Evolutionary conservation across 2,888 invertebrate genomes (phyloP), one percentile per base, ranked within the genome.

Genomic region (Gryllus longicercus): DNA sequence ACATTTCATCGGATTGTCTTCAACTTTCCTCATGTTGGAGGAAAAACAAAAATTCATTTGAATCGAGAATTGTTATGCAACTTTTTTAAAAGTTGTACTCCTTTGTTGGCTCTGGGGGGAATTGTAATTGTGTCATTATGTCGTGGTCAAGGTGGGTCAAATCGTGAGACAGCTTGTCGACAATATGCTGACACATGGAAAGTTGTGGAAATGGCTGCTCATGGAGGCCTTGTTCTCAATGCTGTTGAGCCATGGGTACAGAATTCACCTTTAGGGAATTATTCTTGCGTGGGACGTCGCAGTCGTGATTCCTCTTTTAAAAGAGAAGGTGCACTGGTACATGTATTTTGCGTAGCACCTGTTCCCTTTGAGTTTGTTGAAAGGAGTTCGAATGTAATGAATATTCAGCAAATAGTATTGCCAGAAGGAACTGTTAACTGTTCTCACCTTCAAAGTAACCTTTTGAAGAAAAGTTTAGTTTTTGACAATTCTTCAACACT

Each of bases 21-120:
- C 85, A 91, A 92, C 84, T 91, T 92, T 84, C 91, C 91, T 12
- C 91, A 91, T 85, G 87, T 88, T 75, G 91, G 91, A 51, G 91
- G 91, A 11, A 91, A 91, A 86, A 91, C 91, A 85, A 89, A 90
- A 84, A 88, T 91, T 80, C 88, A 89, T 83, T 87, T 87, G 80
- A 91, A 91, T 84, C 87, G 90, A 81, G 85, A 87, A 51, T 86
- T 91, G 38, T 85, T 91, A 8, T 85, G 84, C 80, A 85, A 87
- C 75, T 90, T 90, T 85, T 90, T 90, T 83, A 80, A 83, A 51
- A 88, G 88, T 82, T 87, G 87, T 75, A 84, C 83, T 51, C 81
- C 86, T 78, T 86, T 88, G 83, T 86, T 90, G 77, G 80, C 83
- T 81, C 84, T 84, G 80, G 85, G 87, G 79, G 86, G 86, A 2